Evolutionary conservation across 2,888 invertebrate species (phyloP), one percentile per base, ranked within the genome.

Genomic region (Drosophila affinis): DNA sequence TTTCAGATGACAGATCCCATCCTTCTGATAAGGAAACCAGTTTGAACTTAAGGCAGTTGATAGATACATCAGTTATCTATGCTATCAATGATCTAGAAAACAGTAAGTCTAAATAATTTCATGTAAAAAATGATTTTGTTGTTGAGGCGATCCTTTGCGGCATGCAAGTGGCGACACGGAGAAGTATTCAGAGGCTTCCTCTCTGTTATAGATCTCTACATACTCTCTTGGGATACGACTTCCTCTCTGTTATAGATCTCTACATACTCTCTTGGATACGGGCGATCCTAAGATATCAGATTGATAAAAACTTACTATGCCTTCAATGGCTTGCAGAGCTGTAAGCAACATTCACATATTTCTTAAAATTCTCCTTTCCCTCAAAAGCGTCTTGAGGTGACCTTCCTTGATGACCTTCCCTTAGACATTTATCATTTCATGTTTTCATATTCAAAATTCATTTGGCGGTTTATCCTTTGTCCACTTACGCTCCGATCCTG

Each of bases 401-500:
- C 24, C 49, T 21, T 21, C 21, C 21, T 21, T 21, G 34, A 39
- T 39, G 14, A 14, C 39, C 44, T 70, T 49, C n/a, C 49, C 17
- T 17, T 12, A 27, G 9, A 39, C 24, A 61, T 54, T 71, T 17
- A 62, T 56, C 44, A 56, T 21, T 56, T 24, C 9, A 7, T 39
- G 39, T 46, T 46, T 55, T 55, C 17, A 57, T 52, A 60, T 56
- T 27, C 29, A 24, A 68, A 52, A 69, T 58, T 70, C n/a, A 63
- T 73, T 63, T 34, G 12, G 64, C 45, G 71, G 71, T 54, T 72
- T 73, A 73, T 64, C 72, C 72, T 58, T 47, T 64, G 72, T 72
- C 74, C 74, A 64, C 49, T 73, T 32, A 73, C 65, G 64, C 64
- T 73, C 64, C 65, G 64, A 64, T 73, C 74, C 64, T 64, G 53